These are phyloP conservation scores for Muntiacus muntjak DNA, from an alignment of 2,113 vertebrate genomes.

Conservation along the genomic window DNA sequence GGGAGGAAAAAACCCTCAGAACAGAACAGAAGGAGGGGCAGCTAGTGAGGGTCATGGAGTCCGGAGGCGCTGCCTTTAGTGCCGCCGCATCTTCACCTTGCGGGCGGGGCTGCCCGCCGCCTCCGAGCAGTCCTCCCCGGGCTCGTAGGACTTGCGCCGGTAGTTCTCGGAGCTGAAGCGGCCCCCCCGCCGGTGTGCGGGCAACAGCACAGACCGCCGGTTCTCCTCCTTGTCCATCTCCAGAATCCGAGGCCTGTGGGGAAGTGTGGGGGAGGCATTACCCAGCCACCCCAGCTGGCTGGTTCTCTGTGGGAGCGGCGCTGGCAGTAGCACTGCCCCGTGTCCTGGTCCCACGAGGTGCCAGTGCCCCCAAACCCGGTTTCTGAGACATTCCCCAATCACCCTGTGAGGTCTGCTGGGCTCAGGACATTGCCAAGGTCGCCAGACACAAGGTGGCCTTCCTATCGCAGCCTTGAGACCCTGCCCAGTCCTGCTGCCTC, in stretches of 20 bases:
- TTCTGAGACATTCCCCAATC: neutral
- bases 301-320: neutral
- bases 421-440: neutral
- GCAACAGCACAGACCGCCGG: constrained; percentile 89
- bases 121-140: constrained; percentile 81
- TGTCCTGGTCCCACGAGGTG: neutral
- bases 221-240: constrained; percentile 99
- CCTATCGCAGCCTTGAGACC: neutral
- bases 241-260: constrained; percentile 90
- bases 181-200: constrained; percentile 84
- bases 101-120: constrained; percentile 86
- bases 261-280: neutral
- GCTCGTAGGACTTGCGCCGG: constrained; percentile 87
- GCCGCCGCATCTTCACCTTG: constrained; percentile 97
- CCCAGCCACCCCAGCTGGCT: neutral
- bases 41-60: constrained; percentile 68
- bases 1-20: constrained; percentile 46
- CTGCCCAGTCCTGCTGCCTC: neutral
- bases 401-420: neutral
- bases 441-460: neutral
- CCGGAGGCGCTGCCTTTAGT: constrained; percentile 83
- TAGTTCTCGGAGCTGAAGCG: constrained; percentile 91
- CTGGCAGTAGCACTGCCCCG: neutral
- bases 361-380: neutral
- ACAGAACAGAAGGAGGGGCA: constrained; percentile 67